Conservation (phyloP, 2,113 vertebrate genomes). For the Xenopus borealis region DNA sequence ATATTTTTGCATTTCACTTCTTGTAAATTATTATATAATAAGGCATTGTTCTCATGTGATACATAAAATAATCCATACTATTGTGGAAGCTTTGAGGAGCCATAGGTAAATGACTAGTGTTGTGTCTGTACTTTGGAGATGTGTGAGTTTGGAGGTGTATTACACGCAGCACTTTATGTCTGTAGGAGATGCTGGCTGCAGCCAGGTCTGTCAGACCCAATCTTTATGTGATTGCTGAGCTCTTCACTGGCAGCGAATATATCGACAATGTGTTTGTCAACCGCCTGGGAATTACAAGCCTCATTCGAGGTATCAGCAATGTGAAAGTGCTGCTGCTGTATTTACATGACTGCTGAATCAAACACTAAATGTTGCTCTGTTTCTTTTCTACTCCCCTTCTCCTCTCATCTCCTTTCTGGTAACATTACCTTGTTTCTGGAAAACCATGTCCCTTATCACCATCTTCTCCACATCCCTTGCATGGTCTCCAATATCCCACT, state of each 20-base stretch:
- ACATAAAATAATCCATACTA: too few relatives aligned
- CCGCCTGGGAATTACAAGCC: constrained; percentile 80
- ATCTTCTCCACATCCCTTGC: background rate
- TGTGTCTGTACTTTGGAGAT: background rate
- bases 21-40: too few relatives aligned
- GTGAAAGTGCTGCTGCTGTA: constrained; percentile 47
- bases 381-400: constrained; percentile 14
- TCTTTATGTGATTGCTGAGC: constrained; percentile 83
- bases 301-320: constrained; percentile 69
- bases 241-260: constrained; percentile 80
- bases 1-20: too few relatives aligned
- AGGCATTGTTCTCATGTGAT: too few relatives aligned
- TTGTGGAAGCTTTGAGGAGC: too few relatives aligned
- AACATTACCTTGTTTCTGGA: background rate
- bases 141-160: constrained; percentile 1
- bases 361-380: constrained; percentile 36
- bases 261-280: constrained; percentile 84
- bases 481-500: constrained; percentile 7
- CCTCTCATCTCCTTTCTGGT: background rate
- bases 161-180: constrained; percentile 46
- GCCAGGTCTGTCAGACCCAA: constrained; percentile 77
- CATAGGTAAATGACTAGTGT: too few relatives aligned
- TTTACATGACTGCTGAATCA: constrained; percentile 12
- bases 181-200: constrained; percentile 78
- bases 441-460: background rate